Evolutionary conservation across 64 coral and sea anemone genomes (phyloP).

Genomic region (Anthopleura sola): DNA sequence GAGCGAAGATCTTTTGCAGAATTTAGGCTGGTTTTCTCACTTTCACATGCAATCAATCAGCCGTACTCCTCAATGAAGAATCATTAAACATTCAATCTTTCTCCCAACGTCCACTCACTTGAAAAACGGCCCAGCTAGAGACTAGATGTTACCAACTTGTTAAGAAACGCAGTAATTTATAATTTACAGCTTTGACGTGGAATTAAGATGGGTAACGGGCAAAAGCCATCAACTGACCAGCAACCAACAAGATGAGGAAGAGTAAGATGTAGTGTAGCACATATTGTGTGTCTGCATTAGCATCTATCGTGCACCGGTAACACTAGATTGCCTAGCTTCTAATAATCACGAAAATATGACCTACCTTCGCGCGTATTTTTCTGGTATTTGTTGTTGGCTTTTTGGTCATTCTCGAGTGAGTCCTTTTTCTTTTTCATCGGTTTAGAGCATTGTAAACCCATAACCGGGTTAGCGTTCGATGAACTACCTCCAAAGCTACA

Average conservation of each 20-base stretch:
- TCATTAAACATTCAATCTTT: neutral
- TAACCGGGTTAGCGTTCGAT: neutral
- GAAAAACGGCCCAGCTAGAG: neutral
- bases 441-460: neutral
- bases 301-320: neutral
- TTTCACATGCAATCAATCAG: constrained; percentile 1
- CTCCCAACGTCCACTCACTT: neutral
- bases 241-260: neutral
- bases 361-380: constrained; percentile 18
- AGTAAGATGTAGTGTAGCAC: too few relatives aligned
- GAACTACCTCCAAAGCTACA: neutral
- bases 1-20: neutral
- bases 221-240: neutral
- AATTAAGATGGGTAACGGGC: neutral
- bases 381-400: neutral
- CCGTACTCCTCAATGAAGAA: neutral
- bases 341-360: neutral
- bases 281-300: neutral
- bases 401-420: neutral
- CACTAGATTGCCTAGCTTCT: neutral
- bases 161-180: neutral
- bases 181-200: neutral
- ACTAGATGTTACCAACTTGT: neutral
- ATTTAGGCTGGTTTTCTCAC: neutral
- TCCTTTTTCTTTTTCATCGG: constrained; percentile 7